Evolutionary conservation across 64 coral and sea anemone genomes (phyloP), one percentile per base, ranked within the genome.

Genomic region (Pocillopora verrucosa): DNA sequence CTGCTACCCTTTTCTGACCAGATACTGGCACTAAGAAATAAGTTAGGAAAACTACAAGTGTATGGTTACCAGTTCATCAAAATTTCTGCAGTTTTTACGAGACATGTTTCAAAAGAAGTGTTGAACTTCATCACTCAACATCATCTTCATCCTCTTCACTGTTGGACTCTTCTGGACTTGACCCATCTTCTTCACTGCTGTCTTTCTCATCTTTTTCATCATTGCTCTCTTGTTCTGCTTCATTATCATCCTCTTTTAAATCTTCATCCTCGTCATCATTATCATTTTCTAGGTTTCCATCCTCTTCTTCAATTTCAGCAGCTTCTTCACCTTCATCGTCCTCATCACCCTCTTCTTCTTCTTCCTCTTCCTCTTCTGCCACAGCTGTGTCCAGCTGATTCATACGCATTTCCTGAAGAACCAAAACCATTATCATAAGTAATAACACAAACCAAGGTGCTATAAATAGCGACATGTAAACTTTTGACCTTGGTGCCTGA

Each of bases 361-460:
- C 94, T 45, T 95, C 93, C 62, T 90, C 89, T 72, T 95, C 94
- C 16, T 92, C 90, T 41, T 84, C 90, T 61, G 87, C 76, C 17
- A 76, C 38, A 0, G 82, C 89, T 22, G 80, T 91, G 16, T 96
- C 94, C 60, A 96, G 80, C 62, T 96, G 94, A 45, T 58, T 56
- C 59, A 86, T 36, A 30, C 94, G 90, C 37, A 92, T 74, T 80
- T 37, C 65, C 94, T 96, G 41, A 34, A 36, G 11, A 87, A 5
- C 36, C 13, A 62, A 69, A 68, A 90, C 22, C 74, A 56, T 24
- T 51, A 74, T 17, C 16, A 4, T 9, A 5, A 7, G 38, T 75
- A 16, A 41, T 73, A 34, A 30, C 65, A 14, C 65, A 68, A 20
- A 72, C 67, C 11, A 12, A 26, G 72, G 11, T 77, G 36, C 13